A percentile compares a stretch with the other conserved stretches of the same genome.
Evolutionary conservation across 2,888 invertebrate species (phyloP).

Genomic region (Nephrotoma appendiculata): DNA sequence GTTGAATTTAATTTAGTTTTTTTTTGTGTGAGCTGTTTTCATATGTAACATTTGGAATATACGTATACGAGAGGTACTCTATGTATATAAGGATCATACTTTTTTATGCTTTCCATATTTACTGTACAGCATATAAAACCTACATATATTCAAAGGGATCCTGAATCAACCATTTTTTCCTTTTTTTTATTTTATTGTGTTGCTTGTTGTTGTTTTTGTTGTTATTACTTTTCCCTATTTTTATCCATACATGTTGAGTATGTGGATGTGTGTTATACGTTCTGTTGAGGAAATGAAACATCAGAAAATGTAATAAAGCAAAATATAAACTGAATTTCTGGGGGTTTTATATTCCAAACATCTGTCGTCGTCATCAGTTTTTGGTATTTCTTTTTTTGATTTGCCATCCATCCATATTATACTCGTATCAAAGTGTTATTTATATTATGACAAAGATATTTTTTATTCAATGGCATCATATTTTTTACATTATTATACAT

Average conservation of each 20-base stretch:
- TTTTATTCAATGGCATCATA: neutral
- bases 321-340: neutral
- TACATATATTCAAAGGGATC: neutral
- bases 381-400: neutral
- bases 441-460: neutral
- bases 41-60: neutral
- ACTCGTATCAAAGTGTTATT: neutral
- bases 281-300: neutral
- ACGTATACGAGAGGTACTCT: neutral
- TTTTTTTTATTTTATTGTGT: neutral
- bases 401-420: neutral
- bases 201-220: neutral
- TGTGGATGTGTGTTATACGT: neutral
- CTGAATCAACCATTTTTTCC: neutral
- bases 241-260: neutral
- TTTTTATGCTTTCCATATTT: neutral
- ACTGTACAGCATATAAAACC: neutral
- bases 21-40: neutral
- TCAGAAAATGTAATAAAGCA: neutral
- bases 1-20: neutral
- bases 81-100: neutral
- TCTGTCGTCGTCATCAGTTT: neutral
- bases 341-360: neutral
- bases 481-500: neutral
- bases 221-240: neutral